phyloP scores from a whole-genome alignment of 2,113 vertebrate species.

The Pao palembangensis region DNA sequence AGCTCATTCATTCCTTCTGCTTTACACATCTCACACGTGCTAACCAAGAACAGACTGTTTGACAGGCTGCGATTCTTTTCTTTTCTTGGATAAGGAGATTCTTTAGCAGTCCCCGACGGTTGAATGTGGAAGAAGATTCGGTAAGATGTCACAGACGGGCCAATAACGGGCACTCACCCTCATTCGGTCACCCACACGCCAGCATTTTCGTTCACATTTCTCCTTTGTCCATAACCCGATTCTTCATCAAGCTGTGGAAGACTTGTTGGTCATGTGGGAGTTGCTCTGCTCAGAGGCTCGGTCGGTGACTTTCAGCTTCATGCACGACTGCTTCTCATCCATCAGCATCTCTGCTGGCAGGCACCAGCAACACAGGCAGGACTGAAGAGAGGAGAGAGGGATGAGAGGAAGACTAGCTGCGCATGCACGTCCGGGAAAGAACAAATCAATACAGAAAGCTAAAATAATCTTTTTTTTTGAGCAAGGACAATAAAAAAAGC shows the following conservation, averaged over 20 bases:
- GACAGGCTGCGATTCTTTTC: not conserved
- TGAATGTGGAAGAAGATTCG: constrained; percentile 5
- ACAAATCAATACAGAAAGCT: not conserved
- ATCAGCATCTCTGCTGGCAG: constrained; percentile 86
- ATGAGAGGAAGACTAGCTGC: not conserved
- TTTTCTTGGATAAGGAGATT: not conserved
- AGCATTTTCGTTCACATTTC: not conserved
- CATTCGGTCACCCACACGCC: constrained; percentile 11
- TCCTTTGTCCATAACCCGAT: not conserved
- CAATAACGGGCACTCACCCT: not conserved
- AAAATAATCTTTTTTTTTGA: no score
- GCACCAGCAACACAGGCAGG: constrained; percentile 94
- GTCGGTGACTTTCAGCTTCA: constrained; percentile 91
- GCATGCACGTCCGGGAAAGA: not conserved
- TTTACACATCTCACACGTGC: not conserved
- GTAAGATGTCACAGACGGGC: constrained; percentile 5
- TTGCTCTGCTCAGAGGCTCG: constrained; percentile 87
- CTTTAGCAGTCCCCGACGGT: not conserved
- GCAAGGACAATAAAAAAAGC: no score
- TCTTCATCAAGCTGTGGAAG: constrained; percentile 79
- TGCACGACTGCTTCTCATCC: constrained; percentile 91
- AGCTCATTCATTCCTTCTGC: not conserved
- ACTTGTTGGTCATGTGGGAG: constrained; percentile 90
- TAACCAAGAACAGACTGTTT: constrained; percentile 1
- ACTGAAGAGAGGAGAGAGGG: constrained; percentile 72